Base-by-base conservation (phyloP, 2,888 invertebrate species). In the Gymnocheta viridis region DNA sequence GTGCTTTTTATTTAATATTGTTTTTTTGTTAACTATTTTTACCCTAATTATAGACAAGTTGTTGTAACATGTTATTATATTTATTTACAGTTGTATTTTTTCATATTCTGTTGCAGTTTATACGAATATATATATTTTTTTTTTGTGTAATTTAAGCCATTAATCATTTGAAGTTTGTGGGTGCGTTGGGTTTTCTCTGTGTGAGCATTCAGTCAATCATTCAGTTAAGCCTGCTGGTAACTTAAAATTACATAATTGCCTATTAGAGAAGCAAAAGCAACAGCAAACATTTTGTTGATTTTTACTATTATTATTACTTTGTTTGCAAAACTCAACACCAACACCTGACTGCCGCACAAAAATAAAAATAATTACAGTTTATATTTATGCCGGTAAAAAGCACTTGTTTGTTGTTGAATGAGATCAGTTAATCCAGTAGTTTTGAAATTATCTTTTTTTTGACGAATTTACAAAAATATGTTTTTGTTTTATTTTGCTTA, bases 201-300 rank as follows among this genome's bases (percentile, higher is more conserved):
- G 24, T 41, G 56, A 47, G 22, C 58, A 67, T 35, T 49, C 58
- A 79, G 35, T 79, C 72, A 60, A 38, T 47, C 58, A 79, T 56
- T 72, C 9, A 44, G 69, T 54, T 56, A 79, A 72, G 56, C 22
- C 49, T 80, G 44, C 56, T 72, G 66, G 49, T 66, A 80, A 80
- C 60, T 64, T 80, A 60, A 81, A 84, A 84, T 84, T 84, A 78
- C 41, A 78, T 81, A 84, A 84, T 81, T 84, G 81, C 32, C 77
- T 69, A 67, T 69, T 60, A 62, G 72, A 17, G n/a, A 9, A 9
- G 22, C 41, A 22, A 58, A 12, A 58, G 58, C 14, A 72, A 14
- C n/a, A 70, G 17, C 0, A 70, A 56, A 9, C 35, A 24, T 41
- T 44, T 22, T 82, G 17, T n/a, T 49, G 19, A 17, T 47, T 47